A percentile compares a stretch with the other conserved stretches of the same genome.
These are phyloP conservation scores for Hyperoodon ampullatus DNA, from an alignment of 2,113 vertebrate genomes.

Conservation along the genomic window DNA sequence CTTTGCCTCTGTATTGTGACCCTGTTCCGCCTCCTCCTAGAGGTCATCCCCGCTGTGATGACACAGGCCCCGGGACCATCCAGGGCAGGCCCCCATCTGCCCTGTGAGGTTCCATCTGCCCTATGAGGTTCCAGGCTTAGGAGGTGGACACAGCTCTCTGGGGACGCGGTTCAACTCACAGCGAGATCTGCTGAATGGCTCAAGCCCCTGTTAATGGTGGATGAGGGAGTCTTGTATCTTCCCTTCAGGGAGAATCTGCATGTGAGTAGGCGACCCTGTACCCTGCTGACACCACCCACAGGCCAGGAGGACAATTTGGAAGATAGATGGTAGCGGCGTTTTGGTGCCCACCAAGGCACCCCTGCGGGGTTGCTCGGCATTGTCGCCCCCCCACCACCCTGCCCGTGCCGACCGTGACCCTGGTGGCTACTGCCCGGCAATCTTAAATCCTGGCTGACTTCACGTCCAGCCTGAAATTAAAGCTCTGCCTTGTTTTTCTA, in stretches of 20 bases:
- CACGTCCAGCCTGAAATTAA: not conserved
- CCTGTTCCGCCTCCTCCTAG: not conserved
- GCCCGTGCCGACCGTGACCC: rapidly evolving
- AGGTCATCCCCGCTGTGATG: not conserved
- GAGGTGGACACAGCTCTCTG: not conserved
- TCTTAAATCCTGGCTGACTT: not conserved
- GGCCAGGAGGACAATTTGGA: not conserved
- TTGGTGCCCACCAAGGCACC: not conserved
- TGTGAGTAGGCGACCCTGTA: not conserved
- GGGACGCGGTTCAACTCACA: not conserved
- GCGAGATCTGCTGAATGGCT: not conserved
- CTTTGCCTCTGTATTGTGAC: not conserved
- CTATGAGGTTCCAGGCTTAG: not conserved
- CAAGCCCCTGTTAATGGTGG: not conserved
- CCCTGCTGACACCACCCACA: not conserved
- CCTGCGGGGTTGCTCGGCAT: rapidly evolving
- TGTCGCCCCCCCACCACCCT: not conserved
- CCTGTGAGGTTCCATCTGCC: too few relatives aligned
- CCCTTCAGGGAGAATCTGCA: not conserved
- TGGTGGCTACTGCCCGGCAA: not conserved
- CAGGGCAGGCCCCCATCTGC: not conserved
- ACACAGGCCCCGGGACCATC: not conserved
- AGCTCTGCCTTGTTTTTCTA: not conserved
- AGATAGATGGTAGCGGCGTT: not conserved
- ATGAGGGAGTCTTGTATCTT: not conserved